Evolutionary conservation across 2,113 vertebrate species (phyloP).

Genomic region (Cacatua alba): DNA sequence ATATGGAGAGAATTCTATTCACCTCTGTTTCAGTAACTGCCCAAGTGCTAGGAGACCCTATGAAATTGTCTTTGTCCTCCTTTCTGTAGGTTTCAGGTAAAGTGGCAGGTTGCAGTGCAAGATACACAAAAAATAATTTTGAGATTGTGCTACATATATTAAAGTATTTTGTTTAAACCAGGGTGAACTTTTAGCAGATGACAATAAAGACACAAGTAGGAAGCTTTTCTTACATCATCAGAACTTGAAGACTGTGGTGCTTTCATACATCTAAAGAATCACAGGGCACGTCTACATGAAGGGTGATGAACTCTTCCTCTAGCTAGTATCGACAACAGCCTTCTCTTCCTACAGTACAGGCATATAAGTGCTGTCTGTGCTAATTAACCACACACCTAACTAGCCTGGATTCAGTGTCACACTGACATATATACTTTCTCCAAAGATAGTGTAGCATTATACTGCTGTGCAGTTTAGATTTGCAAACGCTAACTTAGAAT

Average conservation of each 20-base stretch:
- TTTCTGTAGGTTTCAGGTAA: not conserved
- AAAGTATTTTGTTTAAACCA: not conserved
- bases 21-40: not conserved
- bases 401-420: not conserved
- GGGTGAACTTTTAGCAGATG: not conserved
- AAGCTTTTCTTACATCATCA: not conserved
- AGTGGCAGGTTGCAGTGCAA: not conserved
- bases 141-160: not conserved
- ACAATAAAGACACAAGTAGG: not conserved
- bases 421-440: not conserved
- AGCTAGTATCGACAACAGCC: accelerated
- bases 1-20: accelerated
- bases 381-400: not conserved
- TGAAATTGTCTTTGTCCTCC: not conserved
- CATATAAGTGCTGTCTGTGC: not conserved
- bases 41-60: not conserved
- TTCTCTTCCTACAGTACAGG: not conserved
- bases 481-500: not conserved
- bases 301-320: not conserved
- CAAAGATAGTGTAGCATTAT: not conserved
- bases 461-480: not conserved
- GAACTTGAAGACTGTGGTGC: not conserved
- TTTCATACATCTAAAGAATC: not conserved
- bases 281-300: not conserved
- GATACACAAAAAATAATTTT: not conserved